Evolutionary conservation across 2,113 vertebrate genomes (phyloP).

Genomic region (Triplophysa dalaica): DNA sequence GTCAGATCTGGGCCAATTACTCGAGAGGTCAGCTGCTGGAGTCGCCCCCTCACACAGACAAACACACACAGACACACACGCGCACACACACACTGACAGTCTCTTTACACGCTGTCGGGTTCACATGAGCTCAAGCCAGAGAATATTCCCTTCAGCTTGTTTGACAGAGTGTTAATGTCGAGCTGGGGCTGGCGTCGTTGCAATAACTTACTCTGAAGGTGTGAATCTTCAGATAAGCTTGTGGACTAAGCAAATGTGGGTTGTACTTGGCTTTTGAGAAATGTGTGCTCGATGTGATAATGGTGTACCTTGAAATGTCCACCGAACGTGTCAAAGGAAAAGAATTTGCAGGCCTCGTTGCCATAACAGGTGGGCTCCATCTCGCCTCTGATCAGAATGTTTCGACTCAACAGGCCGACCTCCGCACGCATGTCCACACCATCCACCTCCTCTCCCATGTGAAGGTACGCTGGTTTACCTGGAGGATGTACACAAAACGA

Average conservation of each 20-base stretch:
- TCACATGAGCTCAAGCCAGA: constrained; percentile 23
- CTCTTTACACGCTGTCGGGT: no score
- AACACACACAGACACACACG: constrained; percentile 17
- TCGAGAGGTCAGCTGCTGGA: constrained; percentile 40
- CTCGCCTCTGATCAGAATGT: constrained; percentile 84
- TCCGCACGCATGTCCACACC: constrained; percentile 94
- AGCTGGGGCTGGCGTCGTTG: not conserved
- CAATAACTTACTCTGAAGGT: not conserved
- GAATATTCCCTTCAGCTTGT: constrained; percentile 9
- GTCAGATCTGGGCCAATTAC: constrained; percentile 54
- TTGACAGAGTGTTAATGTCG: constrained; percentile 23
- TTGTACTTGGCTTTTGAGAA: not conserved
- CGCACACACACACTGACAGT: not conserved
- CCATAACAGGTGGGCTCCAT: constrained; percentile 83
- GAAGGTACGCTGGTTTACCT: constrained; percentile 87
- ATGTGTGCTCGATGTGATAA: not conserved
- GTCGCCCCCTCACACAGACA: not conserved
- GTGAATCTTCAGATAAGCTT: not conserved
- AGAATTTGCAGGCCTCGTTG: constrained; percentile 87
- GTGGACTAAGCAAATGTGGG: not conserved
- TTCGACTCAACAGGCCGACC: constrained; percentile 89
- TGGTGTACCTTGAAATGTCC: constrained; percentile 90
- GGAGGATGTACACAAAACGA: constrained; percentile 30
- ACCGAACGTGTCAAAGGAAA: constrained; percentile 93
- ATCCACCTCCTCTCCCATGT: constrained; percentile 84